Evolutionary conservation across 2,113 vertebrate species (phyloP), one percentile per base, ranked within the genome.

Genomic region (Sceloporus tristichus): DNA sequence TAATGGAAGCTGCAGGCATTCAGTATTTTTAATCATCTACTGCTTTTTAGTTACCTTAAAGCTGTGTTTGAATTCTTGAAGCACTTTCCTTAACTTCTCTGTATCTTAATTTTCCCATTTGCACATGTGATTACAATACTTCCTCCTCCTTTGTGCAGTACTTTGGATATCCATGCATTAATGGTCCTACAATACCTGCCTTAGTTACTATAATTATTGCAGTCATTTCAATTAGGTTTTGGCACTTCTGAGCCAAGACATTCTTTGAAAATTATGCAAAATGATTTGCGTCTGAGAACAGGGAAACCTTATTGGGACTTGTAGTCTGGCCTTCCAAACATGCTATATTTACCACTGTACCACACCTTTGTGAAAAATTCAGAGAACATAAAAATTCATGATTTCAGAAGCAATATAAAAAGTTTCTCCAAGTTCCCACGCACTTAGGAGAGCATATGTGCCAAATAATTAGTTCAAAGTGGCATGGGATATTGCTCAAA

Each of bases 401-500:
- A 84, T 81, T 90, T 95, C 91, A 87, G 94, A 74, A 95, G 89
- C 59, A 23, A 79, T 88, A 86, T 88, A 91, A 93, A 92, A 93
- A 65, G 75, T 92, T 94, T 92, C 82, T 54, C 85, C 94, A 88
- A 91, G 86, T 83, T 94, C 88, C 89, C 94, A 93, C 92, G 89
- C 93, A 95, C 95, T 91, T 90, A 40, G 94, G 95, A 93, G 94
- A 91, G 75, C 48, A 48, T 85, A 88, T 93, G 92, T 90, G 84
- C 91, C 91, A 95, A 91, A 88, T 89, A 95, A 93, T 95, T 95
- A 91, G 89, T 94, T 94, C 91, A 94, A 95, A 93, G 83, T 96
- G 95, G 94, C 95, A 91, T 75, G 0, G 84, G 85, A 14, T 86
- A 92, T 90, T 88, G 48, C 74, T 91, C 40, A 88, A 74, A 59